Conservation (phyloP, 2,113 vertebrate species). For the Salminus brasiliensis region DNA sequence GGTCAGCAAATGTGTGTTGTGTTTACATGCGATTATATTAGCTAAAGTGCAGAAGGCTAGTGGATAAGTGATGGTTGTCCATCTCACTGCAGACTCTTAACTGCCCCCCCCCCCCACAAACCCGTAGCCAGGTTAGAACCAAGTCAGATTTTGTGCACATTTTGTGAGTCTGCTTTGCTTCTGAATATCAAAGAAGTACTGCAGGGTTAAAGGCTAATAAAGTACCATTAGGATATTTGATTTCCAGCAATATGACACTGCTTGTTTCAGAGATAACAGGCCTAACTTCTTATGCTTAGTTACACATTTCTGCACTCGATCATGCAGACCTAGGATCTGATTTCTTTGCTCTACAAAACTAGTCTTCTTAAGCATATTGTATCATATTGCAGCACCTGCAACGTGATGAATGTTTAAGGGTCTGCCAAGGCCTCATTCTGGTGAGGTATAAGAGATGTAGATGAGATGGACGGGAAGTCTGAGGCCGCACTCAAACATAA, state of each 20-base stretch:
- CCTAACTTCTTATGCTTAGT: constrained; percentile 19
- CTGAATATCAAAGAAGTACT: too few relatives aligned
- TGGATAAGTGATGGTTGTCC: too few relatives aligned
- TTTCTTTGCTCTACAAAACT: constrained; percentile 14
- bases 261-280: constrained; percentile 7
- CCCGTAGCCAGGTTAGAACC: too few relatives aligned
- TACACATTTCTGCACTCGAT: constrained; percentile 18
- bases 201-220: too few relatives aligned
- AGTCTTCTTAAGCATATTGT: constrained; percentile 28
- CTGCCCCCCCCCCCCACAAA: too few relatives aligned
- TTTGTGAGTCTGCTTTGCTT: too few relatives aligned
- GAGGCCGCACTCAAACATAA: background rate
- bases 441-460: background rate
- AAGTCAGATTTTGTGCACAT: too few relatives aligned
- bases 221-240: too few relatives aligned
- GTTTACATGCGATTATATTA: too few relatives aligned
- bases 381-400: constrained; percentile 24
- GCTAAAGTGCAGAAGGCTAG: too few relatives aligned
- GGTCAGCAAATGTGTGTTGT: too few relatives aligned
- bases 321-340: background rate
- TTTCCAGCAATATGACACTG: background rate
- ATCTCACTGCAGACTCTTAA: too few relatives aligned
- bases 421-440: background rate
- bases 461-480: background rate
- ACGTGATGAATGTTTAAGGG: background rate